Base-by-base conservation (phyloP, 2,797 vertebrate species). In the Heterohyrax brucei region DNA sequence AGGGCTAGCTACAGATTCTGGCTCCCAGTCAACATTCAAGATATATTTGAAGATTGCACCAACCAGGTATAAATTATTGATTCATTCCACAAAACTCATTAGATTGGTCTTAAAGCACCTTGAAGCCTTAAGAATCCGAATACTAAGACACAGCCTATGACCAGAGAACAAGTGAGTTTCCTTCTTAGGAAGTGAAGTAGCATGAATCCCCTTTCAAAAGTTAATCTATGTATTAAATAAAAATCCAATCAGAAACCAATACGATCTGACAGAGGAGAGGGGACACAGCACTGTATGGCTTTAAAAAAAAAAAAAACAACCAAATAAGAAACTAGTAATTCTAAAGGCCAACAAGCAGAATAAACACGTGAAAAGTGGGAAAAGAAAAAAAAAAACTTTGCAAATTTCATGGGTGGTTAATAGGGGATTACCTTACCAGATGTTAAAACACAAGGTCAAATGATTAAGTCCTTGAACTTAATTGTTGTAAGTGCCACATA, bases 201-300 rank as follows among this genome's bases (percentile, higher is more conserved):
- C 39, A 10, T 70, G 46, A 53, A 70, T 26, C 46, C n/a, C 14
- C 90, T 87, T 78, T 53, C 39, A 26, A 77, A 89, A 80, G 33
- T 56, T 48, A 85, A 77, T 46, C 59, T 46, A 50, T 4, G 46
- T 7, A 50, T 61, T 61, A 61, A 59, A 78, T 30, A 94, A 83
- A 87, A 92, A 80, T 48, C n/a, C 64, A 89, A 46, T 33, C 66
- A 90, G 86, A 86, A 53, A 21, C 10, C 56, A 80, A 39, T 24
- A 73, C 14, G 72, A 9, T 89, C 70, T 89, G 24, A 91, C 76
- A 95, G 64, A 28, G 70, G 44, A 86, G 30, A 88, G 46, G 28
- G 24, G 44, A 30, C 44, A 73, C 7, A 56, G 8, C 30, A 59
- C 28, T 30, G 6, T 39, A 64, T 30, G 16, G 77, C 30, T 82